A percentile compares a stretch with the other conserved stretches of the same genome.
Conservation (phyloP, 2,113 vertebrate genomes). For the Antechinus flavipes region DNA sequence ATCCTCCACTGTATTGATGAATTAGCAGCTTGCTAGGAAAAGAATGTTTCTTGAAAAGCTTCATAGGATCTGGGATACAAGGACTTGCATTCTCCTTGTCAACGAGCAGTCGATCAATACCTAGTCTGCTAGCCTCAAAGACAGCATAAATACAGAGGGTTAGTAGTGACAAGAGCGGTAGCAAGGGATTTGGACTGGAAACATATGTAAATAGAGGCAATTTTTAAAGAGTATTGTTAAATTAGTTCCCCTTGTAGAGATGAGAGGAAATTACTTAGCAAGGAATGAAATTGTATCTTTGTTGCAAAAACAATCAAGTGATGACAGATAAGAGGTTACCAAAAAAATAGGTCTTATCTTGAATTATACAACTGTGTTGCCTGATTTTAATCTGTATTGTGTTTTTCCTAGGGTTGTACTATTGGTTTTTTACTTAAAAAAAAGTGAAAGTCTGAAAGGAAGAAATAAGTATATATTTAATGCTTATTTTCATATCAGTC, state of each 20-base stretch:
- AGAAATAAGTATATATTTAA: background rate
- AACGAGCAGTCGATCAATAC: background rate
- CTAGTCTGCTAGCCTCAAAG: slow-evolving; percentile 38
- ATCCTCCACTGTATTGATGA: background rate
- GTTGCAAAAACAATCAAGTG: slow-evolving; percentile 10
- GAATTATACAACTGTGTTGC: background rate
- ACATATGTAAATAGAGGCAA: slow-evolving; percentile 39
- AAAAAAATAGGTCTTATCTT: background rate
- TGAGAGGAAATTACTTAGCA: slow-evolving; percentile 45
- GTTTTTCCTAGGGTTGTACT: background rate
- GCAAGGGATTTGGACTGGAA: slow-evolving; percentile 30
- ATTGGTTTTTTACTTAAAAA: background rate
- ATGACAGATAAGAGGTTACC: background rate
- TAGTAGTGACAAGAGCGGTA: slow-evolving; percentile 41
- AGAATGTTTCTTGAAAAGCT: background rate
- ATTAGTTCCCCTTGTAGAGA: slow-evolving; percentile 18
- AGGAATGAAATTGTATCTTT: slow-evolving; percentile 35
- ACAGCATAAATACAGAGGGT: slow-evolving; percentile 10
- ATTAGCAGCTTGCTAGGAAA: background rate
- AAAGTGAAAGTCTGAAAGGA: background rate
- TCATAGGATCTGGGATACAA: too few relatives aligned
- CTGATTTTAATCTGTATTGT: background rate
- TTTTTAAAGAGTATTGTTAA: slow-evolving; percentile 37
- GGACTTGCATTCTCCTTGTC: background rate
- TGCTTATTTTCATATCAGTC: background rate